A percentile compares a stretch with the other conserved stretches of the same genome.
phyloP scores from a whole-genome alignment of 2,797 vertebrate genomes.

The Dromococcyx pavoninus region DNA sequence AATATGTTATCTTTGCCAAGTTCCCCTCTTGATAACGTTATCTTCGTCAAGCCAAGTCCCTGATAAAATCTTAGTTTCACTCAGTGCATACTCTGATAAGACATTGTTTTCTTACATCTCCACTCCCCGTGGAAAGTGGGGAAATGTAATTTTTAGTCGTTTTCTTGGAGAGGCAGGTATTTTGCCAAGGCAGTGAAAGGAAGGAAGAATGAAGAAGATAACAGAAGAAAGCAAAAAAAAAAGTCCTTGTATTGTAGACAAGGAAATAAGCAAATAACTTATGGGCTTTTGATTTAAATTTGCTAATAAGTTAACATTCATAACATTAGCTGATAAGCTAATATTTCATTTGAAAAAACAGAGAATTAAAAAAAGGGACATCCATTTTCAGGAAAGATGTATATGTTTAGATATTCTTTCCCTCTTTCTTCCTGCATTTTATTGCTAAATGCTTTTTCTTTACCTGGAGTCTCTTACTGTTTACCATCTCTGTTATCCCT shows the following conservation, averaged over 20 bases:
- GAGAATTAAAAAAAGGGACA: not conserved
- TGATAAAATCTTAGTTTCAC: constrained; percentile 65
- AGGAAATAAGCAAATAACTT: not conserved
- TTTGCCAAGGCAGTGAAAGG: not conserved
- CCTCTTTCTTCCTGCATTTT: not conserved
- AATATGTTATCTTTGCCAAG: constrained; percentile 71
- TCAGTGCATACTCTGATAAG: constrained; percentile 53
- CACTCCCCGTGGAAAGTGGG: not conserved
- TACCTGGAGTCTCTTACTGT: not conserved
- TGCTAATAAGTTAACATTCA: not conserved
- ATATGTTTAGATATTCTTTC: not conserved
- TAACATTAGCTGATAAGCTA: not conserved
- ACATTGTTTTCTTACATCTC: constrained; percentile 54
- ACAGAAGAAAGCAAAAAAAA: not conserved
- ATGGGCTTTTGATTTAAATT: constrained; percentile 21
- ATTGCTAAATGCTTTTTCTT: not conserved
- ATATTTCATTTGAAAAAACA: not conserved
- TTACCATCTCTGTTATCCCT: not conserved
- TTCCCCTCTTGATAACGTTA: constrained; percentile 64
- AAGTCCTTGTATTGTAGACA: not conserved
- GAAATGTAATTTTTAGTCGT: constrained; percentile 24
- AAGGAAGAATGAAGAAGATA: not conserved
- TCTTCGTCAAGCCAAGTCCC: constrained; percentile 60
- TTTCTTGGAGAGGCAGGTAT: constrained; percentile 16
- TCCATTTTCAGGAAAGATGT: not conserved